Evolutionary conservation across 2,888 invertebrate species (phyloP), one percentile per base, ranked within the genome.

Genomic region (Coenonympha arcania): DNA sequence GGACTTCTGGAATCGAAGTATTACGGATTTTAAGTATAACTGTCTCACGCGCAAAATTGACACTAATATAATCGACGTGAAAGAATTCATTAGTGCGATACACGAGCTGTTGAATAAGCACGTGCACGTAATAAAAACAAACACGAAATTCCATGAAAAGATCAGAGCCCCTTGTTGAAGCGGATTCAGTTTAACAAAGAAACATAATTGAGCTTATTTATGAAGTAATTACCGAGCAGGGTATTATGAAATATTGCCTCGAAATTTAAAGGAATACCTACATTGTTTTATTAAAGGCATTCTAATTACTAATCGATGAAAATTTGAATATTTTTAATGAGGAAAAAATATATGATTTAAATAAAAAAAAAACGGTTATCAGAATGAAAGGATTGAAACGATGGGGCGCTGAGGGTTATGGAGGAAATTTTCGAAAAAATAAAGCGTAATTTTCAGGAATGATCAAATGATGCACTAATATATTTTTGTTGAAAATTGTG

Each of bases 121-220:
- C 36, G 62, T 59, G 31, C 51, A 63, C 34, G 58, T 61, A 36
- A 52, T 74, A 3, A 66, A 64, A 55, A 61, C 64, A 8, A 73
- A 63, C 50, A 34, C 57, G 0, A 64, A 62, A 19, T 69, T 73
- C 46, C 63, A 60, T 13, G 63, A 68, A 33, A 68, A 65, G 22
- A 46, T 69, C 1, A 58, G 56, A 33, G 39, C 48, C 4, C 30
- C 30, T 74, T 2, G 50, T 60, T 2, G 58, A 60, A 34, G 55
- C 62, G 4, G 59, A 65, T 15, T 22, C 55, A 1, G 43, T 48
- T 9, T 57, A 64, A 5, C 67, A 75, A 50, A 69, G 69, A 31
- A 72, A 71, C 58, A 55, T 65, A 6, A 39, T 78, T 11, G 76
- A 76, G 30, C 71, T 71, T 40, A 13, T 77, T 0, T 76, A 76